Evolutionary conservation across 2,888 invertebrate species (phyloP).

Genomic region (Scrobipalpa costella): DNA sequence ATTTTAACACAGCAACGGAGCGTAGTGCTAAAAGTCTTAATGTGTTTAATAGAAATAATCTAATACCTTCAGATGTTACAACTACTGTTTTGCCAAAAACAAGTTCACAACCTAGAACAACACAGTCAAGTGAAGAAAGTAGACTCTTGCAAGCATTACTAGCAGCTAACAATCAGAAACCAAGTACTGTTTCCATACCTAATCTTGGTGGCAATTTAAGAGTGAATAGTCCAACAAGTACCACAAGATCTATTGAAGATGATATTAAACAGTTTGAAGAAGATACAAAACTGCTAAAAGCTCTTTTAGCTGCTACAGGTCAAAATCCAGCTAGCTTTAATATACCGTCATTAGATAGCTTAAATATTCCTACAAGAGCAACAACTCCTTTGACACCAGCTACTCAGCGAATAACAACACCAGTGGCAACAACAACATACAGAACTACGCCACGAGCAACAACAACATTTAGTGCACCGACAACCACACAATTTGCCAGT

Average conservation of each 20-base stretch:
- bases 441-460: constrained; percentile 41
- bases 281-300: constrained; percentile 71
- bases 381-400: constrained; percentile 41
- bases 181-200: constrained; percentile 43
- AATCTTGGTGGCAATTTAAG: constrained; percentile 43
- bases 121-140: constrained; percentile 49
- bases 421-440: constrained; percentile 31
- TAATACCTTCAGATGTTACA: constrained; percentile 37
- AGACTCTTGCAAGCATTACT: constrained; percentile 64
- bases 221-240: constrained; percentile 49
- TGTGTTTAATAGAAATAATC: constrained; percentile 45
- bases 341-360: constrained; percentile 59
- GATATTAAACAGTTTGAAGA: constrained; percentile 73
- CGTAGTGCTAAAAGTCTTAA: constrained; percentile 70
- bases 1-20: constrained; percentile 52
- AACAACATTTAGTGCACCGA: constrained; percentile 42
- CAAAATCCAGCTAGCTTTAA: constrained; percentile 67
- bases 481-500: constrained; percentile 51
- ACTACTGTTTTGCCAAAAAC: constrained; percentile 41
- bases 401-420: constrained; percentile 34
- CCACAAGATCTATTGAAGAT: constrained; percentile 66
- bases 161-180: constrained; percentile 51
- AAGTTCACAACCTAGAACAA: constrained; percentile 32
- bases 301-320: constrained; percentile 68
- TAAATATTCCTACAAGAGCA: constrained; percentile 44